A percentile compares a stretch with the other conserved stretches of the same genome.
Evolutionary conservation across 2,888 invertebrate genomes (phyloP).

Genomic region (Lithophane socia): DNA sequence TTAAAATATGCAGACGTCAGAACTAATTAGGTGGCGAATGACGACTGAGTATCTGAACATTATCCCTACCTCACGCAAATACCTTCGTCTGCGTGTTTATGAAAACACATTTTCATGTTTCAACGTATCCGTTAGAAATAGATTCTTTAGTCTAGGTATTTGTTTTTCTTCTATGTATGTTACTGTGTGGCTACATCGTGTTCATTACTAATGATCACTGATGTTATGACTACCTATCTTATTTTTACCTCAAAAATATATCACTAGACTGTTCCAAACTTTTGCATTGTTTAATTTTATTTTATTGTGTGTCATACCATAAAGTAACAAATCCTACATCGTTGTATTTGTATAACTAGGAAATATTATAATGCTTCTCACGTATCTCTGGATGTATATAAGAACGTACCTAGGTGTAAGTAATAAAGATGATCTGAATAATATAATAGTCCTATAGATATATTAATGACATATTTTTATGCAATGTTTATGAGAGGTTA

Average conservation of each 20-base stretch:
- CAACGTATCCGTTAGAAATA: conserved; percentile 34
- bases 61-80: conserved; percentile 49
- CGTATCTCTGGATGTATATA: conserved; percentile 7
- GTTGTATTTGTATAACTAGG: neutral
- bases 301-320: neutral
- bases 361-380: conserved; percentile 6
- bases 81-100: conserved; percentile 47
- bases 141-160: conserved; percentile 14
- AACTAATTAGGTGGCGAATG: conserved; percentile 62
- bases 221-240: conserved; percentile 15
- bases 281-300: conserved; percentile 2
- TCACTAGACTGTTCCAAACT: neutral
- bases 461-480: neutral
- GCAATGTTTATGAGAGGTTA: neutral
- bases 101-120: conserved; percentile 51
- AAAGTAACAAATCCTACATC: neutral
- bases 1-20: conserved; percentile 63
- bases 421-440: neutral
- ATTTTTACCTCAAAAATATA: neutral
- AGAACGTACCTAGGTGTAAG: conserved; percentile 2
- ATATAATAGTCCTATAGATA: neutral
- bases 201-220: conserved; percentile 10
- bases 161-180: conserved; percentile 19
- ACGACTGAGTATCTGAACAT: conserved; percentile 51
- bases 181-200: conserved; percentile 13